A percentile compares a stretch with the other conserved stretches of the same genome.
Evolutionary conservation across 2,113 vertebrate species (phyloP).

Genomic region (Rhadina sibilatrix): DNA sequence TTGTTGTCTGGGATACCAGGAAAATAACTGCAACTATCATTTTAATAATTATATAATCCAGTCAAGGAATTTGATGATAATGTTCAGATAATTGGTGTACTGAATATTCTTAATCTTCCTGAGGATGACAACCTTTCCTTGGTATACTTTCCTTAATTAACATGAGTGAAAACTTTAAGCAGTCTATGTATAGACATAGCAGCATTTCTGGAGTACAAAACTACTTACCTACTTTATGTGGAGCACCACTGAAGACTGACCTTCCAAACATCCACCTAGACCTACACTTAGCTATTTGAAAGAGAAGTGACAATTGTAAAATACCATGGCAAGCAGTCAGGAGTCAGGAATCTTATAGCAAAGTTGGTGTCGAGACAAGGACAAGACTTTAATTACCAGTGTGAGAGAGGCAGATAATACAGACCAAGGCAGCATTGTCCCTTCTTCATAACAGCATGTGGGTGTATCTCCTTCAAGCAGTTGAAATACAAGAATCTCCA

Average conservation of each 20-base stretch:
- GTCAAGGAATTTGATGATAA: neutral
- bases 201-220: neutral
- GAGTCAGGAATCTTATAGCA: neutral
- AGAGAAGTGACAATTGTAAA: neutral
- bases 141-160: neutral
- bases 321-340: neutral
- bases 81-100: neutral
- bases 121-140: neutral
- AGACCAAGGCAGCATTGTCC: accelerated
- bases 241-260: neutral
- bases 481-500: neutral
- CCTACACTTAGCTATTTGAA: neutral
- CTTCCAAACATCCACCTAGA: neutral
- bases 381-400: neutral
- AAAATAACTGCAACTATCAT: neutral
- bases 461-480: neutral
- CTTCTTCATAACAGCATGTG: neutral
- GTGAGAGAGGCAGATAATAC: neutral
- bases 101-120: neutral
- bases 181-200: neutral
- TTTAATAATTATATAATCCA: neutral
- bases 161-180: neutral
- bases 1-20: neutral
- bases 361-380: neutral
- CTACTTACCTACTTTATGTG: neutral